Evolutionary conservation across 2,888 invertebrate species (phyloP).

Genomic region (Leucophenga maculata): DNA sequence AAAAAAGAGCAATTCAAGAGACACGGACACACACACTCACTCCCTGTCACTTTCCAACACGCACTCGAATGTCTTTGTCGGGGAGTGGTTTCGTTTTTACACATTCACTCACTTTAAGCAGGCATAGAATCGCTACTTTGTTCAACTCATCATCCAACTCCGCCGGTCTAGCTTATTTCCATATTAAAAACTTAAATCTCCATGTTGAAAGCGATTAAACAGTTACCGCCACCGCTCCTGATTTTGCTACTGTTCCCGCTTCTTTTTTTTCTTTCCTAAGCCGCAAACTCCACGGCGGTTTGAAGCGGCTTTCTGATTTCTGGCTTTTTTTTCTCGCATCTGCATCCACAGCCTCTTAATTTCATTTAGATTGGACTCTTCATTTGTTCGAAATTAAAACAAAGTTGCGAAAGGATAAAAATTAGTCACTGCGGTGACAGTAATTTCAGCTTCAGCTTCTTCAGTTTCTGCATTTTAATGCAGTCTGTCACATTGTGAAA

Average conservation of each 20-base stretch:
- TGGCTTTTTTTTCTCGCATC: background rate
- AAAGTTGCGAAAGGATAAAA: constrained; percentile 60
- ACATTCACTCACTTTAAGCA: constrained; percentile 54
- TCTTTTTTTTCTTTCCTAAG: constrained; percentile 28
- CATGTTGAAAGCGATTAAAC: constrained; percentile 73
- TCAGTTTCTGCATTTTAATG: constrained; percentile 43
- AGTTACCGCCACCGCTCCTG: constrained; percentile 49
- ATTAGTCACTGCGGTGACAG: constrained; percentile 66
- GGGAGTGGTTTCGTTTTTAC: background rate
- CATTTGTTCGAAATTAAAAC: constrained; percentile 60
- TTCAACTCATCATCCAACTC: constrained; percentile 1
- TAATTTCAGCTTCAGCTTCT: constrained; percentile 54
- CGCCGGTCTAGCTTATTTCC: constrained; percentile 30
- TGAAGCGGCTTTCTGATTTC: background rate
- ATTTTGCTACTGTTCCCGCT: constrained; percentile 23
- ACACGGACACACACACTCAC: constrained; percentile 24
- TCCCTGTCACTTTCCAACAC: background rate
- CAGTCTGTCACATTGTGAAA: constrained; percentile 16
- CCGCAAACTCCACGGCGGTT: constrained; percentile 8
- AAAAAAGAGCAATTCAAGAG: constrained; percentile 8
- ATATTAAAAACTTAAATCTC: constrained; percentile 70
- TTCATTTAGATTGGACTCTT: constrained; percentile 47
- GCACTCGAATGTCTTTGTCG: background rate
- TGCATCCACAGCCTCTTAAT: constrained; percentile 31
- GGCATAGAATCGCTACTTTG: constrained; percentile 6